phyloP scores from a whole-genome alignment of 2,113 vertebrate genomes.

The Tretioscincus oriximinensis region DNA sequence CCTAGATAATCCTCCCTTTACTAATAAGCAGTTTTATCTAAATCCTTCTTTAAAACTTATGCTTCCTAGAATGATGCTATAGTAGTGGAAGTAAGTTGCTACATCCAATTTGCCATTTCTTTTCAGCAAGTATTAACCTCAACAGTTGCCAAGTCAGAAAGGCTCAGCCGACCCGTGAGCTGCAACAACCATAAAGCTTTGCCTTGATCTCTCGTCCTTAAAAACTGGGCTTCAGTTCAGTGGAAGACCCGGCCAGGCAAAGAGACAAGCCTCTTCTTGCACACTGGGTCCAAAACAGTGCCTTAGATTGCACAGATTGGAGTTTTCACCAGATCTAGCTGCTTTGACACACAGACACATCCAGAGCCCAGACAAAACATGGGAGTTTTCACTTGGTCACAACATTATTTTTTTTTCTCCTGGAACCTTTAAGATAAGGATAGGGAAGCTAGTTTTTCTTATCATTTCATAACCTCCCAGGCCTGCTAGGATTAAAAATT shows the following conservation, averaged over 20 bases:
- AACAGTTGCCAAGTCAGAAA: conserved; percentile 18
- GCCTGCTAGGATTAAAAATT: too few relatives aligned
- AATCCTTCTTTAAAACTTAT: conserved; percentile 64
- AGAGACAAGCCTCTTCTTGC: accelerated
- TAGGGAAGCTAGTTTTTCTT: not conserved
- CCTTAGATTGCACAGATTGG: not conserved
- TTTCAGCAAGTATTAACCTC: conserved; percentile 37
- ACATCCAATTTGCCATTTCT: conserved; percentile 53
- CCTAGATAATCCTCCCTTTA: conserved; percentile 71
- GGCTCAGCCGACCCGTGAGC: conserved; percentile 34
- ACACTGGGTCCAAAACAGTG: not conserved
- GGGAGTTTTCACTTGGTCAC: too few relatives aligned
- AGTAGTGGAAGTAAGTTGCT: conserved; percentile 41
- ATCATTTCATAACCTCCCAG: too few relatives aligned
- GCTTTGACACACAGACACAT: not conserved
- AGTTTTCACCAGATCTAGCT: not conserved
- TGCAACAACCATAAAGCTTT: conserved; percentile 25
- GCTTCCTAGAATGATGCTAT: conserved; percentile 47
- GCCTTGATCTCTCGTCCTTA: not conserved
- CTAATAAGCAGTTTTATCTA: conserved; percentile 73
- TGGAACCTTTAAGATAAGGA: not conserved
- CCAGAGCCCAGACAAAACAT: not conserved
- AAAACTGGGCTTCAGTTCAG: not conserved
- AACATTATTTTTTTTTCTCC: not conserved
- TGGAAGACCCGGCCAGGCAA: not conserved